Conservation (phyloP, 2,888 invertebrate genomes). For the Nasonovia ribisnigri region DNA sequence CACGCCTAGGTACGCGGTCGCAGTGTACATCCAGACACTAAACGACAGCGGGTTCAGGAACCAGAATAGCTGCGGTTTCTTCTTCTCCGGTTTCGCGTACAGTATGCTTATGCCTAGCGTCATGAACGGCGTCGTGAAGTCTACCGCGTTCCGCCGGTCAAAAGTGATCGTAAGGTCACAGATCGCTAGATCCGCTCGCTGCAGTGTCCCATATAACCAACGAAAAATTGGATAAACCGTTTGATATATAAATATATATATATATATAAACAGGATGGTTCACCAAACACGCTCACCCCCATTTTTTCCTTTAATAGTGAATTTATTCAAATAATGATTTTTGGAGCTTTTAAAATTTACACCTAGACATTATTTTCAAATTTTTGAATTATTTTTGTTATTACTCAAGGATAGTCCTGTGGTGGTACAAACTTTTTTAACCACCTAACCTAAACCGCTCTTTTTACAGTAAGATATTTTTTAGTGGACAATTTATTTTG, state of each 20-base stretch:
- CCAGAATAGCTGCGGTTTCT: conserved; percentile 87
- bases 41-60: conserved; percentile 89
- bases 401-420: no score
- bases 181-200: conserved; percentile 95
- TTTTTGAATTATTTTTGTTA: no score
- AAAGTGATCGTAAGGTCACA: conserved; percentile 97
- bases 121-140: conserved; percentile 98
- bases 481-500: no score
- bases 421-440: no score
- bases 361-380: no score
- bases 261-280: no score
- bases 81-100: conserved; percentile 83
- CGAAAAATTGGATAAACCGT: not conserved
- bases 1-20: conserved; percentile 86
- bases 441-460: no score
- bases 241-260: not conserved
- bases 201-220: not conserved
- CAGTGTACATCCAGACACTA: conserved; percentile 92
- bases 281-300: no score
- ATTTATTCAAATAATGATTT: no score
- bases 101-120: conserved; percentile 92
- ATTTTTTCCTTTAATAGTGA: no score
- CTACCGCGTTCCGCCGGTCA: conserved; percentile 86
- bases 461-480: no score
- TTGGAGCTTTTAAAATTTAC: no score